Percentiles rank a stretch among this genome's conserved stretches.
Conservation (phyloP, 53 echinoderm and acorn worm species). For the Hippasteria phrygiana region DNA sequence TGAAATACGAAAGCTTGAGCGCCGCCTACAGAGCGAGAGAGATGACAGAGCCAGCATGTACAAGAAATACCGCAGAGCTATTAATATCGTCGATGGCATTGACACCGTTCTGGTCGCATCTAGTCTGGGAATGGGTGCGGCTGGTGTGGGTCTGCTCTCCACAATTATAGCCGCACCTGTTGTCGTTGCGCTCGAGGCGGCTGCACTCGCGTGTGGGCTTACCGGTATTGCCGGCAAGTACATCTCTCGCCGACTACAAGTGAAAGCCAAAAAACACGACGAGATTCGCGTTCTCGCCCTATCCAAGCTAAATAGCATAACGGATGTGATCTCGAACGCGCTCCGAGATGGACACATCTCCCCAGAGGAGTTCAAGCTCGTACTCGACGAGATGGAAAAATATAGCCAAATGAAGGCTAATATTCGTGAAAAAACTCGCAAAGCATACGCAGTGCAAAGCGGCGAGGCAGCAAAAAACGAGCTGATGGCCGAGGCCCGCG, state of each 20-base stretch:
- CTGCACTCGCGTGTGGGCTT: conserved; percentile 30
- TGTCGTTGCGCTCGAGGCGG: conserved; percentile 5
- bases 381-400: conserved; percentile 20
- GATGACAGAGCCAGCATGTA: conserved; percentile 28
- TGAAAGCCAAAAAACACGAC: conserved; percentile 9
- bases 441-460: background rate
- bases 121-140: too few species aligned
- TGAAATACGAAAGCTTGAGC: conserved; percentile 16
- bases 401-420: background rate
- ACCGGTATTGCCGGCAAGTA: conserved; percentile 26
- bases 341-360: conserved; percentile 15
- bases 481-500: conserved; percentile 32
- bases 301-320: background rate
- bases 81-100: conserved; percentile 8
- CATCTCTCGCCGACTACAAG: background rate
- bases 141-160: conserved; percentile 1
- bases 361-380: conserved; percentile 33
- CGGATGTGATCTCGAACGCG: conserved; percentile 1
- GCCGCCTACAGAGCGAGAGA: background rate
- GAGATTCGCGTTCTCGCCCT: conserved; percentile 38
- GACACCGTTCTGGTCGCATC: conserved; percentile 3
- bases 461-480: conserved; percentile 4
- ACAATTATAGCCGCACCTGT: conserved; percentile 30
- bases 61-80: conserved; percentile 33
- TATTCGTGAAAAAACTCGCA: background rate